Conservation (phyloP, 2,113 vertebrate species). For the Phalacrocorax brasilianus region DNA sequence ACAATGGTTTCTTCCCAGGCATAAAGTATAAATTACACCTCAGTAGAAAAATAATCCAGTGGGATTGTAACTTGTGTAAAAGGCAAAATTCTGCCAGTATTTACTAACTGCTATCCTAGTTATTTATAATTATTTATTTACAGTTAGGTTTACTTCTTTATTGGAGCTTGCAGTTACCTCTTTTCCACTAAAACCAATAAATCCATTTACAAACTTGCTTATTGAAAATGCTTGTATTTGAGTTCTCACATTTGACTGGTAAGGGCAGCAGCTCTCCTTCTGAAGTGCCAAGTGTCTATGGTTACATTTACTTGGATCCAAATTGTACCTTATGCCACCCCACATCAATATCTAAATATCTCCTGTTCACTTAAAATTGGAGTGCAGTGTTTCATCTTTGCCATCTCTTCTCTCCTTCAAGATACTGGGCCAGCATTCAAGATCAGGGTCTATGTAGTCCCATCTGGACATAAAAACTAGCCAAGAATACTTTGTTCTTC, state of each 20-base stretch:
- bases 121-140: not conserved
- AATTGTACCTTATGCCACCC: not conserved
- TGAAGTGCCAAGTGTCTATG: not conserved
- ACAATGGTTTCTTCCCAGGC: not conserved
- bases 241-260: not conserved
- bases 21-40: not conserved
- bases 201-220: not conserved
- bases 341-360: not conserved
- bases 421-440: not conserved
- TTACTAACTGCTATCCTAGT: not conserved
- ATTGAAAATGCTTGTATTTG: not conserved
- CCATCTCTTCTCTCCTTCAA: not conserved
- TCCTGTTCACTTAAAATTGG: not conserved
- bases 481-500: conserved; percentile 9
- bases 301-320: not conserved
- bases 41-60: not conserved
- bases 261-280: not conserved
- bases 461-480: conserved; percentile 9
- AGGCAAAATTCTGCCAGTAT: not conserved
- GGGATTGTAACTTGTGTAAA: not conserved
- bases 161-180: not conserved
- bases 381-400: not conserved
- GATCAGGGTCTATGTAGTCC: not conserved
- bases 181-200: not conserved
- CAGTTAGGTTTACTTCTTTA: not conserved